Conservation (phyloP, 2,113 vertebrate genomes). For the Saguinus imperator region DNA sequence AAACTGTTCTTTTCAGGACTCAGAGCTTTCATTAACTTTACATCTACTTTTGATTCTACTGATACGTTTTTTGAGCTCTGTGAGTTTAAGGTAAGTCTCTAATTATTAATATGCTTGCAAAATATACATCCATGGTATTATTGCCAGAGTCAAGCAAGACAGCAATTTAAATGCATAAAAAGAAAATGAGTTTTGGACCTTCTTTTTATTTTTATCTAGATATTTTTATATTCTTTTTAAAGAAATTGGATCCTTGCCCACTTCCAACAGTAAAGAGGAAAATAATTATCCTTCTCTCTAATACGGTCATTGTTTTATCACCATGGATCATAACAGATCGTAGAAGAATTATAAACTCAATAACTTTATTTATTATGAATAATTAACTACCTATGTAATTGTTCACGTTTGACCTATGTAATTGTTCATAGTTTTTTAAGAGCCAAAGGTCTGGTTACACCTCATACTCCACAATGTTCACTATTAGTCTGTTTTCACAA, state of each 20-base stretch:
- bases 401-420: not conserved
- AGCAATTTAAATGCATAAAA: conserved; percentile 55
- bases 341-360: conserved; percentile 57
- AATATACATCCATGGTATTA: conserved; percentile 51
- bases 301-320: conserved; percentile 49
- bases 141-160: conserved; percentile 56
- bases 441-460: not conserved
- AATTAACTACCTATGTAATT: not conserved
- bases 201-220: conserved; percentile 27
- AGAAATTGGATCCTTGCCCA: conserved; percentile 49
- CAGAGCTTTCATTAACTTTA: conserved; percentile 70
- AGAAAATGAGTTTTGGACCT: conserved; percentile 44
- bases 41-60: conserved; percentile 59
- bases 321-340: conserved; percentile 32
- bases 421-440: not conserved
- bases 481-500: too few species aligned
- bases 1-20: conserved; percentile 27
- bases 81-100: conserved; percentile 67
- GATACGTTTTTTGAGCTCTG: conserved; percentile 56
- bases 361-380: not conserved
- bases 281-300: conserved; percentile 62
- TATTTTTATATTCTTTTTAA: conserved; percentile 58
- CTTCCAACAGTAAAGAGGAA: conserved; percentile 41
- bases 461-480: not conserved
- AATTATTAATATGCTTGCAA: conserved; percentile 70